phyloP scores from a whole-genome alignment of 1,140 invertebrate genomes.

The Chrysomallon squamiferum region DNA sequence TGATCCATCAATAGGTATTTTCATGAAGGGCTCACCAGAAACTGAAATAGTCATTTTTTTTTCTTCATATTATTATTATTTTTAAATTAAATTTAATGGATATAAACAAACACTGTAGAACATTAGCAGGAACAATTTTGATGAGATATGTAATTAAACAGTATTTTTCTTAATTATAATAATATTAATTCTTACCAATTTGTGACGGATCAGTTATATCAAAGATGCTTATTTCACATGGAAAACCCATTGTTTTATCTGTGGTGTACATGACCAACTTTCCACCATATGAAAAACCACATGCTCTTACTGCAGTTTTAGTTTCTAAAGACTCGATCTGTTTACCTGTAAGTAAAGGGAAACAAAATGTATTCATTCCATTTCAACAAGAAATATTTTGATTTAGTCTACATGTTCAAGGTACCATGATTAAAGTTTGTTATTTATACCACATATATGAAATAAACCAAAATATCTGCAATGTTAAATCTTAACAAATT shows the following conservation, averaged over 20 bases:
- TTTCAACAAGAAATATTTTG: not conserved
- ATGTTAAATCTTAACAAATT: no score
- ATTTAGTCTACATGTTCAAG: not conserved
- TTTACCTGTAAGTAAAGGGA: constrained; percentile 20
- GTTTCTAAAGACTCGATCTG: constrained; percentile 74
- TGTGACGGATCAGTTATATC: constrained; percentile 60
- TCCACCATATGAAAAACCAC: constrained; percentile 91
- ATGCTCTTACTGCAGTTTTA: constrained; percentile 89
- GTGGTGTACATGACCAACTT: constrained; percentile 92
- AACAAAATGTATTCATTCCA: not conserved
- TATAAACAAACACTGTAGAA: no score
- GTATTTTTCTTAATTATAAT: no score
- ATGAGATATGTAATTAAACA: no score
- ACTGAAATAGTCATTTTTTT: constrained; percentile 13
- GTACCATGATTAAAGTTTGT: no score
- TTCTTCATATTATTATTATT: no score
- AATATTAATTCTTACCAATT: constrained; percentile 49
- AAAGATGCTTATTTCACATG: constrained; percentile 85
- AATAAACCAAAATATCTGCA: not conserved
- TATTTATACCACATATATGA: not conserved
- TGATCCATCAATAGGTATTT: constrained; percentile 58
- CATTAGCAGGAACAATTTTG: no score
- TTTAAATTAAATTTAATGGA: no score
- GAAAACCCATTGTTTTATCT: constrained; percentile 88
- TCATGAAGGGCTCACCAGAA: constrained; percentile 51